Evolutionary conservation across 1,140 invertebrate genomes (phyloP).

Genomic region (Hycleus phaleratus): DNA sequence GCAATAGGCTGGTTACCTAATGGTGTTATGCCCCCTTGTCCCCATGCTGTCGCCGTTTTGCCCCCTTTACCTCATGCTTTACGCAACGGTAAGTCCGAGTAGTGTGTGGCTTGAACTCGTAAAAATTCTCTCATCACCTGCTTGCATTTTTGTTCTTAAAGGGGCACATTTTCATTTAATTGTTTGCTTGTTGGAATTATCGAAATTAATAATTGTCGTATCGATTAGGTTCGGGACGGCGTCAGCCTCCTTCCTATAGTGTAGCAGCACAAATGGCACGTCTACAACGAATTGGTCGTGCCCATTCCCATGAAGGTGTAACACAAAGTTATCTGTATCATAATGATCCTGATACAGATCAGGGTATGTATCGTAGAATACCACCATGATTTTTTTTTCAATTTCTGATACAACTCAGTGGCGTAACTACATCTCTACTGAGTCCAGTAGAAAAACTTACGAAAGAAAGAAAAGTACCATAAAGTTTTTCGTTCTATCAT

Average conservation of each 20-base stretch:
- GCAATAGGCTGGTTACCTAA: slow-evolving; percentile 38
- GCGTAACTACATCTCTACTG: too few relatives aligned
- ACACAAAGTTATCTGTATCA: slow-evolving; percentile 67
- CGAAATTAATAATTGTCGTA: neutral
- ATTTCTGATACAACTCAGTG: too few relatives aligned
- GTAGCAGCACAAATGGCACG: slow-evolving; percentile 73
- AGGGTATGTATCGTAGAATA: slow-evolving; percentile 43
- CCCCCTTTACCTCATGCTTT: slow-evolving; percentile 50
- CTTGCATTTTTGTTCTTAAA: neutral
- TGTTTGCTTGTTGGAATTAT: neutral
- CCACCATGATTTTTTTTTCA: slow-evolving; percentile 24
- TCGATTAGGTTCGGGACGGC: slow-evolving; percentile 41
- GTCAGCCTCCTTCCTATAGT: slow-evolving; percentile 65
- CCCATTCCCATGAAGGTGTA: slow-evolving; percentile 79
- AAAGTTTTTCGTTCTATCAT: too few relatives aligned
- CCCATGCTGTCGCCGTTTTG: slow-evolving; percentile 58
- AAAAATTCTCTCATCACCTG: neutral
- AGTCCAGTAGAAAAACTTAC: too few relatives aligned
- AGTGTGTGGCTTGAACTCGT: slow-evolving; percentile 3
- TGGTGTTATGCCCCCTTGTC: slow-evolving; percentile 47
- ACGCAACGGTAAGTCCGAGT: slow-evolving; percentile 39
- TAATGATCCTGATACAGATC: slow-evolving; percentile 61
- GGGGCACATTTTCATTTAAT: neutral
- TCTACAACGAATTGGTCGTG: slow-evolving; percentile 66
- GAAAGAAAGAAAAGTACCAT: too few relatives aligned